These are phyloP conservation scores for Furnarius figulus DNA, from an alignment of 2,113 vertebrate genomes.

Conservation along the genomic window DNA sequence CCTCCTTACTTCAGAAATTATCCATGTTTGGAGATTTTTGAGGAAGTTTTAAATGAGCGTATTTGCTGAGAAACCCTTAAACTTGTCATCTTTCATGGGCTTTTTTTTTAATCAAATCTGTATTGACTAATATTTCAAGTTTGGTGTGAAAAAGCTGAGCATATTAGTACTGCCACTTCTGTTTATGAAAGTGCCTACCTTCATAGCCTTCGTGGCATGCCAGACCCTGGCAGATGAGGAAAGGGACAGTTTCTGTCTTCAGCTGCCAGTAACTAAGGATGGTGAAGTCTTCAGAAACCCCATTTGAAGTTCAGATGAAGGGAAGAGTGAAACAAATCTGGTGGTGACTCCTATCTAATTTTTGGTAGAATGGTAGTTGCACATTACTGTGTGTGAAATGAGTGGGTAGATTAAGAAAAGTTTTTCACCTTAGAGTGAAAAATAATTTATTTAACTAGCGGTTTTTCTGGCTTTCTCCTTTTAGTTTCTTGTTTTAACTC, in stretches of 20 bases:
- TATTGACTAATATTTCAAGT: neutral
- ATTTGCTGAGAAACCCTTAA: neutral
- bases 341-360: neutral
- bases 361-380: neutral
- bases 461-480: constrained; percentile 8
- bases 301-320: neutral
- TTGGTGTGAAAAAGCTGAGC: neutral
- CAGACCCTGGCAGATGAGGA: neutral
- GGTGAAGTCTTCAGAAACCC: neutral
- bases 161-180: neutral
- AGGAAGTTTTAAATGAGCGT: neutral
- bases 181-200: neutral
- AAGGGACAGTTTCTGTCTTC: neutral
- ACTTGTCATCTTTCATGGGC: neutral
- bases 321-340: neutral
- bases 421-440: neutral
- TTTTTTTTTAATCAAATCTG: neutral
- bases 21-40: neutral
- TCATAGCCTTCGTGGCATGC: rapidly evolving
- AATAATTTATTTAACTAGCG: neutral
- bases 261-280: neutral
- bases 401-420: neutral
- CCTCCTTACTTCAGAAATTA: neutral
- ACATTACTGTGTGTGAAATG: neutral
- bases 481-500: neutral